These are phyloP conservation scores for Argya squamiceps DNA, from an alignment of 2,797 vertebrate genomes.

Conservation along the genomic window DNA sequence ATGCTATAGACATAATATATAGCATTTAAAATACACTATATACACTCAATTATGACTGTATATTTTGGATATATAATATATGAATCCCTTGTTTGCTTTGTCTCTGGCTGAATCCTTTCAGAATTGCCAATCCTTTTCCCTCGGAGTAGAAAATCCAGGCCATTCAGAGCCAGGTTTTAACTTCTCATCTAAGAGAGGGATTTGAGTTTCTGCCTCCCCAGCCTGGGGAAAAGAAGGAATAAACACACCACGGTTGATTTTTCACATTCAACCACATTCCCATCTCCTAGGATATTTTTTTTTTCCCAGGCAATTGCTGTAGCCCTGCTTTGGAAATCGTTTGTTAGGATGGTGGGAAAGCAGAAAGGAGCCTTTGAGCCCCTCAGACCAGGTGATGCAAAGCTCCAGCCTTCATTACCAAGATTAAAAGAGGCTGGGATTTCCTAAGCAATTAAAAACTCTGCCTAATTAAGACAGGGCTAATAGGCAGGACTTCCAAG, in stretches of 20 bases:
- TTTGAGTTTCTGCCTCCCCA: neutral
- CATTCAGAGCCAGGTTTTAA: neutral
- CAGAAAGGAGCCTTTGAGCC: slow-evolving; percentile 8
- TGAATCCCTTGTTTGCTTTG: neutral
- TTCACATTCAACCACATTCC: neutral
- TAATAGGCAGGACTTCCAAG: neutral
- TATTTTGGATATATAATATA: neutral
- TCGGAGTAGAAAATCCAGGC: neutral
- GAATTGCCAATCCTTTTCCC: neutral
- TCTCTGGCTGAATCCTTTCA: neutral
- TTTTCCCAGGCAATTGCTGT: neutral
- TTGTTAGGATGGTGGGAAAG: slow-evolving; percentile 12
- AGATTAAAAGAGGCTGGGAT: slow-evolving; percentile 34
- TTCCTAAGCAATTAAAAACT: slow-evolving; percentile 50
- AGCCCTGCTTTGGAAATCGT: neutral
- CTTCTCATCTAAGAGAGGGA: neutral
- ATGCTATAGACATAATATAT: too few relatives aligned
- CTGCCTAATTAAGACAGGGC: slow-evolving; percentile 31
- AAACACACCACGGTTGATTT: neutral
- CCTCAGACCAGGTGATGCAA: neutral
- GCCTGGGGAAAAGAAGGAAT: neutral
- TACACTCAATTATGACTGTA: rapidly evolving
- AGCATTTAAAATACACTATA: neutral
- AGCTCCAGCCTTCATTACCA: neutral
- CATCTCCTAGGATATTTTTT: neutral